Conservation (phyloP, 2,113 vertebrate species). For the Dendrocopos noguchii region DNA sequence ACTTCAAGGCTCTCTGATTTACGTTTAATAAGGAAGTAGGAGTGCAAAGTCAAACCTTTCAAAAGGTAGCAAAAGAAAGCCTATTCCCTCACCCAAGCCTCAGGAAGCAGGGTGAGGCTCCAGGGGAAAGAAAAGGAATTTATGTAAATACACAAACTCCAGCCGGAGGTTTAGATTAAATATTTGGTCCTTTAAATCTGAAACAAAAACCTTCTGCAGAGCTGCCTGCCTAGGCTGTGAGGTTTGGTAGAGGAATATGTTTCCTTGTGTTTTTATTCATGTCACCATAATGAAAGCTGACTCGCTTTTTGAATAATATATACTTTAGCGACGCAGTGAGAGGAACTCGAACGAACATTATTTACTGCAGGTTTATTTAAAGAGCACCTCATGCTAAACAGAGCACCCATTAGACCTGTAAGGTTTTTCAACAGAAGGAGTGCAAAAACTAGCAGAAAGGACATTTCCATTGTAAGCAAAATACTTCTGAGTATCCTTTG, state of each 20-base stretch:
- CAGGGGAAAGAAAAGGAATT: conserved; percentile 24
- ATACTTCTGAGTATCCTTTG: neutral
- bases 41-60: neutral
- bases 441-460: neutral
- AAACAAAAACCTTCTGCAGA: conserved; percentile 11
- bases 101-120: conserved; percentile 22
- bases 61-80: neutral
- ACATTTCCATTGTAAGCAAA: neutral
- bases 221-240: neutral
- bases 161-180: conserved; percentile 8
- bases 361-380: conserved; percentile 29
- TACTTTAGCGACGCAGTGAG: conserved; percentile 10
- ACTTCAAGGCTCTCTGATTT: conserved; percentile 13
- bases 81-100: neutral
- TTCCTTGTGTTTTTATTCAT: conserved; percentile 19
- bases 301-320: conserved; percentile 58
- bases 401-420: neutral
- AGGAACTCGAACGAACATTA: neutral
- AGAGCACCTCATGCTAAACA: neutral
- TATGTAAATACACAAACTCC: conserved; percentile 38
- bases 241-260: neutral
- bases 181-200: conserved; percentile 38
- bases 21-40: neutral
- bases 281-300: conserved; percentile 47
- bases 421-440: neutral